A percentile compares a stretch with the other conserved stretches of the same genome.
phyloP scores from a whole-genome alignment of 2,797 vertebrate species.

The Uromys caudimaculatus region DNA sequence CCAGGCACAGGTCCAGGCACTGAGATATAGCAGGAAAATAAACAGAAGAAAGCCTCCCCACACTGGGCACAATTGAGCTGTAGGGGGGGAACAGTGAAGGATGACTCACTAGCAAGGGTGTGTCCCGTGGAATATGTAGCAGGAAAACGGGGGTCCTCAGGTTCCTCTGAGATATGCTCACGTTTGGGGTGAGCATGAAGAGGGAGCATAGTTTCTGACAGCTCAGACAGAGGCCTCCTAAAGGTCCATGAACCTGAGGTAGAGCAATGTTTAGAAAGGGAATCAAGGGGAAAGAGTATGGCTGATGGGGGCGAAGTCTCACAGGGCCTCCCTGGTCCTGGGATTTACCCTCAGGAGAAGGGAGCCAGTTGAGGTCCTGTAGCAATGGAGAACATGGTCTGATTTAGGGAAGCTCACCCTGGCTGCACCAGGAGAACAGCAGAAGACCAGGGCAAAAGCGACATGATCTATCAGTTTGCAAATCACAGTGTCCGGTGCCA shows the following conservation, averaged over 20 bases:
- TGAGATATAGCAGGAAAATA: neutral
- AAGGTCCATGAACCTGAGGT: neutral
- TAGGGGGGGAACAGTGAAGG: neutral
- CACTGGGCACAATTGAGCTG: too few species aligned
- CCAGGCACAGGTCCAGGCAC: neutral
- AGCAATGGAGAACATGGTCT: too few species aligned
- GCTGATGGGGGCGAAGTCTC: too few species aligned
- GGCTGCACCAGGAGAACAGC: neutral
- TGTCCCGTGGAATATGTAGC: neutral
- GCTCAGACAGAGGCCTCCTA: neutral
- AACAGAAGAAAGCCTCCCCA: neutral
- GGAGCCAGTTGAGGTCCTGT: neutral
- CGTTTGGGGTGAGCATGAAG: neutral
- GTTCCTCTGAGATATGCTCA: neutral
- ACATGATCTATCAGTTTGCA: neutral
- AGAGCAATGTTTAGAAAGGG: neutral
- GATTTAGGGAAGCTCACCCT: too few species aligned
- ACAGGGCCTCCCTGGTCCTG: neutral
- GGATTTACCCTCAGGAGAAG: neutral
- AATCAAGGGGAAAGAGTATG: neutral
- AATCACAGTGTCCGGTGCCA: rapidly evolving
- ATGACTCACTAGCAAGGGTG: rapidly evolving
- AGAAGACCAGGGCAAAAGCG: neutral
- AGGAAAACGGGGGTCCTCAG: neutral
- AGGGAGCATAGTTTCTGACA: neutral